Evolutionary conservation across 2,113 vertebrate species (phyloP), one percentile per base, ranked within the genome.

Genomic region (Octodon degus): DNA sequence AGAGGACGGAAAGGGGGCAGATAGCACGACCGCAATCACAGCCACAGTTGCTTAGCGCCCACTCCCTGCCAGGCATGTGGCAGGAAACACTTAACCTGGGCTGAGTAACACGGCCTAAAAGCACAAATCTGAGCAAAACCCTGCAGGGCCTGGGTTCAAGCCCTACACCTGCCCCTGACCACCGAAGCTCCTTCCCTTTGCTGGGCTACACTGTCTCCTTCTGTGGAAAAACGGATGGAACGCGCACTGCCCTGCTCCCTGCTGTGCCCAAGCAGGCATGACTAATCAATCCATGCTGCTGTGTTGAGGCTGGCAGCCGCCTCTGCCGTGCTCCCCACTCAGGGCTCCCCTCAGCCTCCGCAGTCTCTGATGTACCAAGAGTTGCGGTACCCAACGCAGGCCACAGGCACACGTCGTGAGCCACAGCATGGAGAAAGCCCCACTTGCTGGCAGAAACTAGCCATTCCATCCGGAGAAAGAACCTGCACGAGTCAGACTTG

Each of bases 181-280:
- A 3, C 16, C 30, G 19, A 9, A 32, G 8, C 53, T 24, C 40
- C 27, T 10, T 7, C 10, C 17, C 58, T 20, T 32, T 80, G 34
- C 67, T 11, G 22, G 14, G 32, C 22, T 68, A 83, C 40, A 2
- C n/a, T 40, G 37, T 43, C 50, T 32, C 55, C 0, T 2, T 5
- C 40, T 11, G 27, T 40, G 47, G 34, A 67, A 17, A 2, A 14
- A 53, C 10, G 20, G 13, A 34, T 16, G 20, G 50, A 34, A 32
- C 3, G 5, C 0, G 2, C 1, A 25, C 25, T 24, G 10, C 16
- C 16, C 7, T 14, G 2, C 53, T 2, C 14, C 82, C 13, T 1
- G 16, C 87, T 13, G 14, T 13, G 65, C 68, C 47, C 84, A 22
- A 1, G 62, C 70, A 77, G 80, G 30, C 62, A 27, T 63, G 22